Percentiles rank a stretch among this genome's conserved stretches.
Conservation (phyloP, 2,888 invertebrate species). For the Cephalotes varians region DNA sequence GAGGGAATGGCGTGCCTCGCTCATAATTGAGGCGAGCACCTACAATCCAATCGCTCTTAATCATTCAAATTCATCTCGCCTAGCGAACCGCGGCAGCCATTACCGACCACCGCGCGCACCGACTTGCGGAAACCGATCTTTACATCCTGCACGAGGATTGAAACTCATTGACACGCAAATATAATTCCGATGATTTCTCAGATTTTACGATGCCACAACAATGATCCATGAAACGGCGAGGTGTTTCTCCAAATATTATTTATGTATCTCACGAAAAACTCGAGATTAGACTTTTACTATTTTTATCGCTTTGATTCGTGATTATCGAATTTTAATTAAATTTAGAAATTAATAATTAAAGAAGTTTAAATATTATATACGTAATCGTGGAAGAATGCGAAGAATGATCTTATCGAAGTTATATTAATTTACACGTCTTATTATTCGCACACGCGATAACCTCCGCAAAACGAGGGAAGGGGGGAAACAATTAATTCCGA, state of each 20-base stretch:
- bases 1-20: conserved; percentile 85
- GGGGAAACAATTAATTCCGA: conserved; percentile 34
- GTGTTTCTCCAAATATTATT: background rate
- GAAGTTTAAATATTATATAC: no score
- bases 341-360: background rate
- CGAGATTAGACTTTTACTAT: no score
- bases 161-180: conserved; percentile 43
- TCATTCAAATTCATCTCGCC: conserved; percentile 83
- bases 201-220: background rate
- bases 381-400: background rate
- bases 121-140: conserved; percentile 49
- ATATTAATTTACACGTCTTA: conserved; percentile 3
- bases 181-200: conserved; percentile 1
- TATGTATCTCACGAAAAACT: background rate
- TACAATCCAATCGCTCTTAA: conserved; percentile 85
- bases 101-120: conserved; percentile 45
- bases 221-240: background rate
- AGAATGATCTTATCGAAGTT: background rate
- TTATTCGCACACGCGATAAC: background rate
- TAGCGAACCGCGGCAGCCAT: conserved; percentile 54
- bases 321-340: background rate
- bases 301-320: no score
- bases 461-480: background rate
- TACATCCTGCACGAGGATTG: conserved; percentile 19
- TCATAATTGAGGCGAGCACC: conserved; percentile 84